Evolutionary conservation across 2,113 vertebrate genomes (phyloP).

Genomic region (Sander vitreus): DNA sequence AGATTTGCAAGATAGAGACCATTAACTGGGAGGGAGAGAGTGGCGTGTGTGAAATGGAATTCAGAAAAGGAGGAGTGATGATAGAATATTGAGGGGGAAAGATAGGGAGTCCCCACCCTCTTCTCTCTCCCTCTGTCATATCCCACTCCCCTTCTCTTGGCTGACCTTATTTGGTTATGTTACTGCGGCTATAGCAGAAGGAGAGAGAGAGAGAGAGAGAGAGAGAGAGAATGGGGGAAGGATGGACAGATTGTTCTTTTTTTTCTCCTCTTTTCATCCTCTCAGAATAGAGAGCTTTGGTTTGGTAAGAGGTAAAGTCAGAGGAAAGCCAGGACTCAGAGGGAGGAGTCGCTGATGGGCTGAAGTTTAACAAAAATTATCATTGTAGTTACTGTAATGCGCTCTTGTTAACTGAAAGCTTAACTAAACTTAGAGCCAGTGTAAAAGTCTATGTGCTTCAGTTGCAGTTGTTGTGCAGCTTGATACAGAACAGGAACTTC

Average conservation of each 20-base stretch:
- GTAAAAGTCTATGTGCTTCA: conserved; percentile 1
- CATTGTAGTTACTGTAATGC: not conserved
- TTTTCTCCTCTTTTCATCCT: conserved; percentile 48
- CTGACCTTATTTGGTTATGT: conserved; percentile 94
- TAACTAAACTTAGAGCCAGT: not conserved
- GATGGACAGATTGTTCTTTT: conserved; percentile 74
- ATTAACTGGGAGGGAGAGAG: conserved; percentile 30
- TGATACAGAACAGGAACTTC: conserved; percentile 58
- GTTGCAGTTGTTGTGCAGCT: conserved; percentile 6
- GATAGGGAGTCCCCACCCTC: conserved; percentile 73
- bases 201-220: conserved; percentile 33
- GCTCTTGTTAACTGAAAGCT: not conserved
- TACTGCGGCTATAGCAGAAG: conserved; percentile 67
- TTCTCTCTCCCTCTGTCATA: conserved; percentile 54
- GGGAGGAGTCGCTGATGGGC: conserved; percentile 45
- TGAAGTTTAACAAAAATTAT: conserved; percentile 21
- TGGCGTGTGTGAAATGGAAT: conserved; percentile 57
- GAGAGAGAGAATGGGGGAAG: conserved; percentile 47
- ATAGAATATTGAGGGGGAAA: conserved; percentile 44
- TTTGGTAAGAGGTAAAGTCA: conserved; percentile 59
- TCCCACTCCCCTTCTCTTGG: conserved; percentile 74
- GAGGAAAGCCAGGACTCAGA: conserved; percentile 64
- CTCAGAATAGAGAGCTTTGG: conserved; percentile 53
- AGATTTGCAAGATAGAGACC: conserved; percentile 43
- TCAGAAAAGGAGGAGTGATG: conserved; percentile 63